Conservation (phyloP, 2,888 invertebrate genomes). For the Xestobium rufovillosum region DNA sequence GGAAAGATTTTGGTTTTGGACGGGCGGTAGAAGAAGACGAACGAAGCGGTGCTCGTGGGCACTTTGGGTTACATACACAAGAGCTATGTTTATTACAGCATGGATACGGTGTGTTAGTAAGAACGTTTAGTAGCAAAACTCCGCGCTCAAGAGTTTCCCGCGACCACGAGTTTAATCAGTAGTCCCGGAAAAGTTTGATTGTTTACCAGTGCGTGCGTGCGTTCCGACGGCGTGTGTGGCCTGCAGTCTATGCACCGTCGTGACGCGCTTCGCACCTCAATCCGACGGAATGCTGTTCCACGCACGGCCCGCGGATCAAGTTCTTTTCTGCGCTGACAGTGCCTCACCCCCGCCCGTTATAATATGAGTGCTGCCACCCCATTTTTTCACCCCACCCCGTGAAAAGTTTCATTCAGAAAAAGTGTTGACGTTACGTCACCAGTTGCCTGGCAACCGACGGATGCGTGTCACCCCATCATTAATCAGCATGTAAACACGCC, state of each 20-base stretch:
- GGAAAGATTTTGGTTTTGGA: constrained; percentile 49
- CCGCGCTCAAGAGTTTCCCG: constrained; percentile 11
- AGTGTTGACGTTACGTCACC: constrained; percentile 43
- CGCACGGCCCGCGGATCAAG: constrained; percentile 15
- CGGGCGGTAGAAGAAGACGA: constrained; percentile 39
- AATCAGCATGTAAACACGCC: constrained; percentile 2
- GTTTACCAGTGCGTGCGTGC: constrained; percentile 21
- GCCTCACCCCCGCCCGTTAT: constrained; percentile 25
- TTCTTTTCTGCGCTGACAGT: constrained; percentile 23
- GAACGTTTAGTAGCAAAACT: constrained; percentile 38
- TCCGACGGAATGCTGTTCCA: constrained; percentile 13
- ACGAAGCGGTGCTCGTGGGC: constrained; percentile 31
- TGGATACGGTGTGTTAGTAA: constrained; percentile 35
- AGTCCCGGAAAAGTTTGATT: too few relatives aligned
- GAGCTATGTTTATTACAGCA: constrained; percentile 36
- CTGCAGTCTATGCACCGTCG: constrained; percentile 23
- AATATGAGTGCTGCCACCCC: constrained; percentile 34
- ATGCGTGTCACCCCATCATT: constrained; percentile 25
- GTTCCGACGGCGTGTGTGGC: constrained; percentile 23
- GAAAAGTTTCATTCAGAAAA: constrained; percentile 54
- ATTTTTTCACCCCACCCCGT: constrained; percentile 44
- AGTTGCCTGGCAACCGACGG: constrained; percentile 40
- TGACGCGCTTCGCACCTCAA: constrained; percentile 19
- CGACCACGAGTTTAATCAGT: neutral
- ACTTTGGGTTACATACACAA: constrained; percentile 31